Evolutionary conservation across 2,888 invertebrate genomes (phyloP).

Genomic region (Agrochola lota): DNA sequence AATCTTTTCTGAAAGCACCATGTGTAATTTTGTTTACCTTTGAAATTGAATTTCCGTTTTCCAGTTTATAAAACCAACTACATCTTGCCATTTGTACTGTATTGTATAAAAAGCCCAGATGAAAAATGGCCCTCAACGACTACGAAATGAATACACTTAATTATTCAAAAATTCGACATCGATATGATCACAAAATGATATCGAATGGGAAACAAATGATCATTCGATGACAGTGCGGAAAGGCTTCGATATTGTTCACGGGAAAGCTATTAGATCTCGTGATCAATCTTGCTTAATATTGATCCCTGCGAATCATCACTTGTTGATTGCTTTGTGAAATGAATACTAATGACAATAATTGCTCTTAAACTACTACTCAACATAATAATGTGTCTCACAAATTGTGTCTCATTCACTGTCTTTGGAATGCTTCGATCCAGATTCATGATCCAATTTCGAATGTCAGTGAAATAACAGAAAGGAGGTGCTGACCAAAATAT

Average conservation of each 20-base stretch:
- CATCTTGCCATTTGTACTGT: constrained; percentile 17
- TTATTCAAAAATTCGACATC: constrained; percentile 51
- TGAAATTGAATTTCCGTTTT: constrained; percentile 13
- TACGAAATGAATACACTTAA: constrained; percentile 30
- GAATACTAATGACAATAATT: constrained; percentile 34
- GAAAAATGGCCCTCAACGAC: constrained; percentile 8
- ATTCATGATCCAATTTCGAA: neutral
- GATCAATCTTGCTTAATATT: constrained; percentile 61
- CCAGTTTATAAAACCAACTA: neutral
- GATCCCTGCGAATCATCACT: constrained; percentile 51
- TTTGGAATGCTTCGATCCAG: neutral
- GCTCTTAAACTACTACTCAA: neutral
- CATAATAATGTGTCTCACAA: neutral
- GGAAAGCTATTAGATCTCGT: constrained; percentile 58
- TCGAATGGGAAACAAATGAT: constrained; percentile 57
- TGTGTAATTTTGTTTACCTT: constrained; percentile 20
- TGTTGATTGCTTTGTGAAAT: constrained; percentile 56
- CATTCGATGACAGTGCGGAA: constrained; percentile 56
- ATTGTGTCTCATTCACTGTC: neutral
- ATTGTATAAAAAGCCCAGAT: constrained; percentile 11
- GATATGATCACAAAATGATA: constrained; percentile 56
- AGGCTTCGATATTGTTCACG: constrained; percentile 54
- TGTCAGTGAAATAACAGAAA: neutral
- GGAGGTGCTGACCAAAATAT: neutral
- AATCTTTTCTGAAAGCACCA: constrained; percentile 25